A percentile compares a stretch with the other conserved stretches of the same genome.
phyloP scores from a whole-genome alignment of 1,140 invertebrate genomes.

The Drosophila teissieri region DNA sequence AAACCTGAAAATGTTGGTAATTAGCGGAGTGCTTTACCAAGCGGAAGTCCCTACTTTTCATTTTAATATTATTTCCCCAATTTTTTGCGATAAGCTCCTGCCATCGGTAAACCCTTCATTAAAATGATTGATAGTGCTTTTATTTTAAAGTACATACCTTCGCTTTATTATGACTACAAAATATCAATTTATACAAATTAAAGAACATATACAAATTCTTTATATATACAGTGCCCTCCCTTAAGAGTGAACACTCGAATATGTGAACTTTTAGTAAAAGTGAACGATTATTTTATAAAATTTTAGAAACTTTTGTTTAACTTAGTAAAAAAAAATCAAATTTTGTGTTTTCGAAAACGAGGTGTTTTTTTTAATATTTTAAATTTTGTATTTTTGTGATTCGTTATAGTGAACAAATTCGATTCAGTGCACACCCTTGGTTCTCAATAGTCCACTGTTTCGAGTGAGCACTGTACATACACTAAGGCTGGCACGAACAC shows the following conservation, averaged over 20 bases:
- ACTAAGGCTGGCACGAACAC: conserved; percentile 63
- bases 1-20: not conserved
- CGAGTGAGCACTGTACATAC: conserved; percentile 43
- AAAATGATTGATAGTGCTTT: conserved; percentile 37
- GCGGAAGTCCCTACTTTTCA: not conserved
- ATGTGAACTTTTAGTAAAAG: conserved; percentile 10
- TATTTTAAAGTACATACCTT: conserved; percentile 61
- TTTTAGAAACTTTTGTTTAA: conserved; percentile 3
- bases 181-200: conserved; percentile 78
- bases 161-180: conserved; percentile 76
- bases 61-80: not conserved
- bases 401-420: conserved; percentile 17
- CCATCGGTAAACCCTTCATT: conserved; percentile 6
- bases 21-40: not conserved
- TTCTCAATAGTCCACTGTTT: conserved; percentile 5
- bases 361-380: conserved; percentile 2
- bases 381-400: not conserved
- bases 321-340: not conserved
- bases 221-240: conserved; percentile 42
- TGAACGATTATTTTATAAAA: conserved; percentile 1
- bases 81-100: conserved; percentile 3
- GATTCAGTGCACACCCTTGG: conserved; percentile 10
- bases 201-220: conserved; percentile 79
- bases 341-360: not conserved
- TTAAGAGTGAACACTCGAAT: conserved; percentile 11